Percentiles rank a stretch among this genome's conserved stretches.
Evolutionary conservation across 2,888 invertebrate species (phyloP).

Genomic region (Hydrotaea diabolus): DNA sequence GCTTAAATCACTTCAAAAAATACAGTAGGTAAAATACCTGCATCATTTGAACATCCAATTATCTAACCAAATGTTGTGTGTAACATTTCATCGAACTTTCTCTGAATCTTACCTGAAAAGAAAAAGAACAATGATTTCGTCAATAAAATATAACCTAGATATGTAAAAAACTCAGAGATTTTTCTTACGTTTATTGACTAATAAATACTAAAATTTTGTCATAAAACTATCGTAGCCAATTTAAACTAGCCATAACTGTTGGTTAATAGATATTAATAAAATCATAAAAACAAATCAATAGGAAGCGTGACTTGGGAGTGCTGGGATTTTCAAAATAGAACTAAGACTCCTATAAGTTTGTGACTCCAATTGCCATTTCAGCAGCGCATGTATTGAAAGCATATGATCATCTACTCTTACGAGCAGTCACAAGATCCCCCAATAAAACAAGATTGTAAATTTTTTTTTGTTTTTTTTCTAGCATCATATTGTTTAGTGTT

Average conservation of each 20-base stretch:
- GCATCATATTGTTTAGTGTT: background rate
- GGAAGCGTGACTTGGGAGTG: background rate
- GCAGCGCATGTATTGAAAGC: background rate
- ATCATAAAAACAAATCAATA: background rate
- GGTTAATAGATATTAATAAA: background rate
- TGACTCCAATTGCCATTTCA: too few relatives aligned
- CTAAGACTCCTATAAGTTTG: background rate
- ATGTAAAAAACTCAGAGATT: background rate
- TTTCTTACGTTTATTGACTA: background rate
- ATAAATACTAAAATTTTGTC: background rate
- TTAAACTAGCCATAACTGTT: background rate
- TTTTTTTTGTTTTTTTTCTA: conserved; percentile 14
- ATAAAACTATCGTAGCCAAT: background rate
- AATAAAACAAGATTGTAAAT: conserved; percentile 36
- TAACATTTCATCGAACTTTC: background rate
- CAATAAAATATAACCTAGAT: background rate
- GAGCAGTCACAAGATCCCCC: background rate
- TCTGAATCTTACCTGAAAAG: background rate
- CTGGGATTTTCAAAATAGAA: too few relatives aligned
- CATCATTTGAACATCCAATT: too few relatives aligned
- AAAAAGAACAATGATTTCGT: background rate
- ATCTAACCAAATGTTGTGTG: background rate
- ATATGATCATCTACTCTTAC: background rate
- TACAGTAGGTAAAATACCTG: too few relatives aligned
- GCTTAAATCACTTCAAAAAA: too few relatives aligned